Base-by-base conservation (phyloP, 2,797 vertebrate species). In the Acestrorhynchus altus region DNA sequence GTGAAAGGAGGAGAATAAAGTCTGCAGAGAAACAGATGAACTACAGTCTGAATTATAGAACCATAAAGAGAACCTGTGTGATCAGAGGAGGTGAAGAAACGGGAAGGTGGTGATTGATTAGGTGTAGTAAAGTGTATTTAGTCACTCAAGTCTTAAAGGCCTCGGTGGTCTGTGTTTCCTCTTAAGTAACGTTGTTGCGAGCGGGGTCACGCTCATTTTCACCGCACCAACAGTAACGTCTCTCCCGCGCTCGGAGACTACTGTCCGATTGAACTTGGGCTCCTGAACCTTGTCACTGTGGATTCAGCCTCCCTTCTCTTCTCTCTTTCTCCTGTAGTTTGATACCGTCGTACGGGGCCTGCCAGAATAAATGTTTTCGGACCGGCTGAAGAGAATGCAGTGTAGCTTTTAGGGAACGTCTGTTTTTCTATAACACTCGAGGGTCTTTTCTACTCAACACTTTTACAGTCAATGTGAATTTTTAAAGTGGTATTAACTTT, bases 391-490 rank as follows among this genome's bases (percentile, higher is more conserved):
- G 73, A 80, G 61, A 66, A 77, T 83, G 83, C 77, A 74, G 75
- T 82, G 68, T 80, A 74, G 54, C 66, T 47, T 87, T 69, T 77
- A 79, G 51, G 72, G 72, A 77, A 39, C 61, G 73, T 59, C 28
- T 28, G 56, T 57, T 57, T 83, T 79, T 84, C 42, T 83, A 68
- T 66, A 81, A 88, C 81, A 85, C 79, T 85, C 84, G 59, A 74
- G 74, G 77, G 56, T 84, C 59, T 86, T 90, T 91, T 89, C 74
- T 79, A 85, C 76, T 77, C 81, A 71, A 87, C 85, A 83, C 84
- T 86, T 86, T 90, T 81, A 84, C 85, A 83, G 74, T 89, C 71
- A 83, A 77, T 88, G 88, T 93, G 91, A 90, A 90, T 86, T 87
- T 81, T 87, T 66, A 84, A 83, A 54, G 61, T 74, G 66, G 73